phyloP scores from a whole-genome alignment of 2,888 invertebrate species.

The Amiota mariae region DNA sequence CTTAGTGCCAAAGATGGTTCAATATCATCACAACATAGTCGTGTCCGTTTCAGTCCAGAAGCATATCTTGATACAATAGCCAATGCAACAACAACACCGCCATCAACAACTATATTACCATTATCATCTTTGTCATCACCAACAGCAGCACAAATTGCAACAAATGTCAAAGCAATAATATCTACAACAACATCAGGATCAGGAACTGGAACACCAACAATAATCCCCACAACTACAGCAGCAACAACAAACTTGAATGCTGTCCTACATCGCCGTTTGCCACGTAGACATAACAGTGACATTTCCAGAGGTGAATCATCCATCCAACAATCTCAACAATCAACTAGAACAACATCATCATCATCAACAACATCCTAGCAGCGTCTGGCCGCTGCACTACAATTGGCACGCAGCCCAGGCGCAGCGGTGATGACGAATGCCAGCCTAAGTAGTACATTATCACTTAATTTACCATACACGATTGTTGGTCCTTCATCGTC shows the following conservation, averaged over 20 bases:
- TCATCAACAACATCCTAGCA: slow-evolving; percentile 72
- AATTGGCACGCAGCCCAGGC: slow-evolving; percentile 69
- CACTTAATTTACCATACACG: slow-evolving; percentile 35
- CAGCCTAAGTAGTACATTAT: slow-evolving; percentile 41
- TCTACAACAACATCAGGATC: slow-evolving; percentile 43
- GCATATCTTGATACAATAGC: slow-evolving; percentile 77
- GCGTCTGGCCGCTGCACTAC: slow-evolving; percentile 63
- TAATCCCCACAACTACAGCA: slow-evolving; percentile 42
- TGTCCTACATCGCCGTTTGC: slow-evolving; percentile 56
- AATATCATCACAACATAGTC: slow-evolving; percentile 80
- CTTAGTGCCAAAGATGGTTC: slow-evolving; percentile 87
- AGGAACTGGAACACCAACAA: slow-evolving; percentile 37
- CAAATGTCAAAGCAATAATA: slow-evolving; percentile 49
- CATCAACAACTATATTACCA: background rate
- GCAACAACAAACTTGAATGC: slow-evolving; percentile 36
- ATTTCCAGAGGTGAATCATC: slow-evolving; percentile 37
- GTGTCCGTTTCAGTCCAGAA: slow-evolving; percentile 86
- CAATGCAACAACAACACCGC: background rate
- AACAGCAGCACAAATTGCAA: background rate
- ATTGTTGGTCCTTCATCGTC: background rate
- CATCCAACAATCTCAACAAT: no score
- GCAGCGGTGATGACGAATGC: slow-evolving; percentile 52
- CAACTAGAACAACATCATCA: slow-evolving; percentile 39
- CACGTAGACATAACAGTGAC: slow-evolving; percentile 62
- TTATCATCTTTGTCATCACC: background rate